phyloP scores from a whole-genome alignment of 2,113 vertebrate genomes.

The Polypterus senegalus region DNA sequence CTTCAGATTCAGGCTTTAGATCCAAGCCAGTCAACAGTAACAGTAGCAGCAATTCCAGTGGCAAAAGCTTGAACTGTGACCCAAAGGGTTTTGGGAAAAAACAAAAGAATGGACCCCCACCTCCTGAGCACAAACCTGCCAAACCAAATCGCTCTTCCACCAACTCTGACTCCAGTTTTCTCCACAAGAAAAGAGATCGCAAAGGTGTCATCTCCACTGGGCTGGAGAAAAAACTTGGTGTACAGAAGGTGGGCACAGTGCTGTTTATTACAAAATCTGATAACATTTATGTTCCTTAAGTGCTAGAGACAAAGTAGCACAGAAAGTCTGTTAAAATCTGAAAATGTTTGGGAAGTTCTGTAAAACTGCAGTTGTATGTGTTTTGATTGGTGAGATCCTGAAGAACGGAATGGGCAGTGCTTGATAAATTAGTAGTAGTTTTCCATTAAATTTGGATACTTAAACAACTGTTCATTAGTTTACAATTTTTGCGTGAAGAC shows the following conservation, averaged over 20 bases:
- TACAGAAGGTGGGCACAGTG: slow-evolving; percentile 61
- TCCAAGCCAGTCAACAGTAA: slow-evolving; percentile 37
- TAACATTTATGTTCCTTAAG: too few relatives aligned
- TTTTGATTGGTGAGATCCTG: too few relatives aligned
- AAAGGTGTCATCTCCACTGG: slow-evolving; percentile 50
- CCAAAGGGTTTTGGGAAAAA: slow-evolving; percentile 70
- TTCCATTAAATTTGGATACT: too few relatives aligned
- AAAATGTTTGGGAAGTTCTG: too few relatives aligned
- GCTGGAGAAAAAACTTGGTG: slow-evolving; percentile 70
- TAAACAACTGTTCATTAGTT: too few relatives aligned
- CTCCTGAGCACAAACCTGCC: slow-evolving; percentile 41
- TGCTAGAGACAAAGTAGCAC: too few relatives aligned
- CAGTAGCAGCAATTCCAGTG: slow-evolving; percentile 41
- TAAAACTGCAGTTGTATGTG: too few relatives aligned
- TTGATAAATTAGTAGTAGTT: too few relatives aligned
- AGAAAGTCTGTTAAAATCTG: too few relatives aligned
- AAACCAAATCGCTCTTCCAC: slow-evolving; percentile 43
- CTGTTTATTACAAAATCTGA: too few relatives aligned
- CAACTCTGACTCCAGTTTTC: slow-evolving; percentile 41
- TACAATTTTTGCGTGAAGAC: too few relatives aligned
- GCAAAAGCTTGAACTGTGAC: slow-evolving; percentile 46
- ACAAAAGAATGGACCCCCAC: slow-evolving; percentile 51
- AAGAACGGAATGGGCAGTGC: too few relatives aligned
- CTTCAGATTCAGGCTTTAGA: slow-evolving; percentile 42
- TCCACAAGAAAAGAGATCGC: slow-evolving; percentile 50